Evolutionary conservation across 1,140 invertebrate genomes (phyloP).

Genomic region (Macrocentrus cingulum): DNA sequence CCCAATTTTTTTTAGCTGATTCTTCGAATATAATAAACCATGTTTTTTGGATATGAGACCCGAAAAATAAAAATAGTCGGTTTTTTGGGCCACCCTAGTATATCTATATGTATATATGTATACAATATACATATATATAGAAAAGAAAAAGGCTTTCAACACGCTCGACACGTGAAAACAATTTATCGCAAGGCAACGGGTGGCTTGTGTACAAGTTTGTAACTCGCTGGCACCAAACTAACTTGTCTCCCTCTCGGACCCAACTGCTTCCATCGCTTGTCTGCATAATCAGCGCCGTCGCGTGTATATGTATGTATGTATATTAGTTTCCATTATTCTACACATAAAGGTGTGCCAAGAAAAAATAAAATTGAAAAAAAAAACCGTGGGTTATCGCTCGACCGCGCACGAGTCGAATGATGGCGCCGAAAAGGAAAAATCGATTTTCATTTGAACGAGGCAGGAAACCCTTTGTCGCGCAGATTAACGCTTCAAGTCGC

Average conservation of each 20-base stretch:
- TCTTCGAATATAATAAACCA: no score
- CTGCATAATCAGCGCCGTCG: slow-evolving; percentile 27
- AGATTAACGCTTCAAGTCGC: slow-evolving; percentile 37
- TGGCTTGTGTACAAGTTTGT: slow-evolving; percentile 28
- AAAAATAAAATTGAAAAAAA: no score
- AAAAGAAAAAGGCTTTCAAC: slow-evolving; percentile 24
- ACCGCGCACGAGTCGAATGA: slow-evolving; percentile 23
- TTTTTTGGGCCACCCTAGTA: no score
- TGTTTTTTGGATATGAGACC: no score
- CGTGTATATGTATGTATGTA: background rate
- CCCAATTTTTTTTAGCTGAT: no score
- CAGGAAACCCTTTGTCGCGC: slow-evolving; percentile 38
- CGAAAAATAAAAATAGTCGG: no score
- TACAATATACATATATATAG: no score
- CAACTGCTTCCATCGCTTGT: slow-evolving; percentile 15
- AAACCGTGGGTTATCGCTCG: slow-evolving; percentile 8
- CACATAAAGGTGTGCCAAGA: no score
- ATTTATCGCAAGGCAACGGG: slow-evolving; percentile 23
- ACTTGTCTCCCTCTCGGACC: slow-evolving; percentile 21
- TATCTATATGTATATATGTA: no score
- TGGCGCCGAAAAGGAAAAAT: slow-evolving; percentile 31
- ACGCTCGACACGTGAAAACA: slow-evolving; percentile 27
- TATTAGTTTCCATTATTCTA: no score
- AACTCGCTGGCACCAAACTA: slow-evolving; percentile 25
- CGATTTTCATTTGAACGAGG: slow-evolving; percentile 38